Base-by-base conservation (phyloP, 2,797 vertebrate species). In the Sebastes reedi region DNA sequence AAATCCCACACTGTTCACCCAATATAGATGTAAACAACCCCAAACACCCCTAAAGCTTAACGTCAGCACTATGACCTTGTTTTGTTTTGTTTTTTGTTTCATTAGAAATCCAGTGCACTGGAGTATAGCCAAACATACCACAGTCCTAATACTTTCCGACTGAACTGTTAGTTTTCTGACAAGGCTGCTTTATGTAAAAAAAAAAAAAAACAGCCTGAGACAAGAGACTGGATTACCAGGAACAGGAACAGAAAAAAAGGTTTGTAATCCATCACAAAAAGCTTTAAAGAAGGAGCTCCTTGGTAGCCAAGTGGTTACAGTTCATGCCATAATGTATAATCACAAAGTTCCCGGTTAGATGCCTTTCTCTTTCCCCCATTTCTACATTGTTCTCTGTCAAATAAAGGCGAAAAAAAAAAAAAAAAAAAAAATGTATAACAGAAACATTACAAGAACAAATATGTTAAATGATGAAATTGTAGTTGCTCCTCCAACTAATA, bases 11-110 rank as follows among this genome's bases (percentile, higher is more conserved):
- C 18, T 62, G 20, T 65, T 81, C 29, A 66, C 16, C 52, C 42
- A 67, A 30, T 69, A 62, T 60, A 72, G 27, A 71, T 62, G 52
- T 68, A 52, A 80, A 69, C 50, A 73, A 42, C 22, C 27, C 29
- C 24, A 39, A 72, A 81, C 64, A 72, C 14, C 18, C 78, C 67
- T 54, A 2, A 58, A 78, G 67, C 34, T 71, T 54, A 42, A 46
- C 70, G 12, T 64, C 42, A 24, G 22, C 20, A 8, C 34, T 62
- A 10, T 79, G 16, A 72, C 42, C 24, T 29, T 39, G 8, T 3
- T 69, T 39, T 64, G 36, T 61, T 61, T 29, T 9, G 20, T 74
- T 52, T 29, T 8, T 20, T 79, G 8, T 46, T 75, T 50, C 18
- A 58, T 70, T 80, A 56, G 3, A 54, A 66, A 69, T 70, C 39